Conservation (phyloP, 1,140 invertebrate species). For the Nasonia longicornis region DNA sequence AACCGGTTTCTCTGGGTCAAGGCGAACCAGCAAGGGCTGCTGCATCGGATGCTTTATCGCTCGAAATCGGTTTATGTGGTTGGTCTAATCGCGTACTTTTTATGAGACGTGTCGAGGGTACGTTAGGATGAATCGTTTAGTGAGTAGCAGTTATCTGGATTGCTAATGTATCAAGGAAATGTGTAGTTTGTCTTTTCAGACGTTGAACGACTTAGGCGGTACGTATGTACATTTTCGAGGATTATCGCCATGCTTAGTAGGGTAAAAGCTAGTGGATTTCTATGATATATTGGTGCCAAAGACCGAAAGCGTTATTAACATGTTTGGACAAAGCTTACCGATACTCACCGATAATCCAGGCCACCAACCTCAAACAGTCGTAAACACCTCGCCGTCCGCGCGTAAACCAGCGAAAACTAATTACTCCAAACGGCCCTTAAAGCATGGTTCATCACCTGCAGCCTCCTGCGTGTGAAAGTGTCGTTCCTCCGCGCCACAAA, state of each 20-base stretch:
- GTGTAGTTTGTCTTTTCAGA: too few relatives aligned
- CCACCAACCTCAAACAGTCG: background rate
- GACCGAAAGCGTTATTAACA: background rate
- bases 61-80: background rate
- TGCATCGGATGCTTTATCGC: background rate
- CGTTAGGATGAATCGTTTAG: too few relatives aligned
- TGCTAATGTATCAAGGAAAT: too few relatives aligned
- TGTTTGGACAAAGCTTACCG: background rate
- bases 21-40: constrained; percentile 54
- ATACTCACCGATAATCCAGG: background rate
- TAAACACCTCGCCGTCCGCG: background rate
- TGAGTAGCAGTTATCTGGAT: too few relatives aligned
- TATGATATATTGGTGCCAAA: too few relatives aligned
- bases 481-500: background rate
- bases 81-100: background rate
- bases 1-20: constrained; percentile 59
- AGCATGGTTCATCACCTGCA: constrained; percentile 3
- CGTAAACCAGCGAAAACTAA: background rate
- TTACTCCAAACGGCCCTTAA: constrained; percentile 8
- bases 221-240: too few relatives aligned
- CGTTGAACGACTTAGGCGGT: too few relatives aligned
- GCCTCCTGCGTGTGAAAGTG: constrained; percentile 18
- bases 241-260: too few relatives aligned
- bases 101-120: too few relatives aligned
- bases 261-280: too few relatives aligned